These are phyloP conservation scores for Parauchenoglanis punctatus DNA, from an alignment of 2,797 vertebrate genomes.

Conservation along the genomic window DNA sequence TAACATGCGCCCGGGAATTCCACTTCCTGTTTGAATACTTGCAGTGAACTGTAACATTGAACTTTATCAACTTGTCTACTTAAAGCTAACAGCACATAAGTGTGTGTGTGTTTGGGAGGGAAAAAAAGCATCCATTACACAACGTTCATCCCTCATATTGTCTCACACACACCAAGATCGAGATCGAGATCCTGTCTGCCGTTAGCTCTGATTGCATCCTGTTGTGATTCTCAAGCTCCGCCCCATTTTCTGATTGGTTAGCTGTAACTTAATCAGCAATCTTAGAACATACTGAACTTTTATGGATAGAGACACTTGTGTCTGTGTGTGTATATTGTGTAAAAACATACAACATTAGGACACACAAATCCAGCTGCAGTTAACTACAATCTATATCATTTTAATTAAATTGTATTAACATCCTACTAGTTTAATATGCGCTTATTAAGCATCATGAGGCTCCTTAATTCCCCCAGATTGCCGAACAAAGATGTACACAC, in stretches of 20 bases:
- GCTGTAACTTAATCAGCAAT: not conserved
- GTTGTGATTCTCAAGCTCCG: conserved; percentile 7
- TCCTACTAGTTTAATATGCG: not conserved
- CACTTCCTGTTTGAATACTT: conserved; percentile 13
- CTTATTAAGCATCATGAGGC: not conserved
- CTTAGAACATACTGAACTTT: not conserved
- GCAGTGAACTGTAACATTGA: conserved; percentile 3
- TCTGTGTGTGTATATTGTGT: not conserved
- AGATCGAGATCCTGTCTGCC: not conserved
- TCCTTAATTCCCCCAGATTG: not conserved
- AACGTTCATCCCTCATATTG: not conserved
- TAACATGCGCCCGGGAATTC: conserved; percentile 40
- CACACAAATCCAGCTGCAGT: not conserved
- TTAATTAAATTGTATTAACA: conserved; percentile 3
- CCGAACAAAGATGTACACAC: not conserved
- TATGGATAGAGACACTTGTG: not conserved
- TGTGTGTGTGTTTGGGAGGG: not conserved
- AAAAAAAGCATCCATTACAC: not conserved
- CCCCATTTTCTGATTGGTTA: conserved; percentile 19
- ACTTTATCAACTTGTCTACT: not conserved
- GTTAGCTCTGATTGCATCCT: conserved; percentile 4
- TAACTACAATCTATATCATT: conserved; percentile 14
- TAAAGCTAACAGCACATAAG: not conserved
- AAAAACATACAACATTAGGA: not conserved
- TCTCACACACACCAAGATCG: not conserved